These are phyloP conservation scores for Ascidia mentula DNA, from an alignment of 23 tunicate genomes.

Conservation along the genomic window DNA sequence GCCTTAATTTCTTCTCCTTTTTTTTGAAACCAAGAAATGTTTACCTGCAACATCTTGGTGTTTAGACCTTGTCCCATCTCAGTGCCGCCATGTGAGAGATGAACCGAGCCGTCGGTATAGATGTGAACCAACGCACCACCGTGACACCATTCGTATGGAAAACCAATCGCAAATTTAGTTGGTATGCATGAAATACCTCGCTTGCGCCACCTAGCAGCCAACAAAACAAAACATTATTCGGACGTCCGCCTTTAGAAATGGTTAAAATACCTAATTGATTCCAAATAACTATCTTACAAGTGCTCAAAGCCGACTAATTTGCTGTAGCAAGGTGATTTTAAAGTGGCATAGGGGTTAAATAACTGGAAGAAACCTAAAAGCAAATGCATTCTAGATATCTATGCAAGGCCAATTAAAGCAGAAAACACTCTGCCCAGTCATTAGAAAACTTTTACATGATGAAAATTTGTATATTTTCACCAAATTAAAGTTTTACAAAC, in stretches of 20 bases:
- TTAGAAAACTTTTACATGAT: neutral
- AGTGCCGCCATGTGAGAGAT: conserved; percentile 85
- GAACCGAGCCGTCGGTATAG: conserved; percentile 80
- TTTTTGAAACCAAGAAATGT: neutral
- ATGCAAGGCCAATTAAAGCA: too few species aligned
- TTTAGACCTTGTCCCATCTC: conserved; percentile 98
- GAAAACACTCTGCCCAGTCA: neutral
- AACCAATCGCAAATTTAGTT: conserved; percentile 19
- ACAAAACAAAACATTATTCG: too few species aligned
- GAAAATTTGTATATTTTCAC: neutral
- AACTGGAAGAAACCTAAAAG: neutral
- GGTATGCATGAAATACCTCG: conserved; percentile 42
- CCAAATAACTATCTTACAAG: too few species aligned
- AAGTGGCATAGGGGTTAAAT: conserved; percentile 8
- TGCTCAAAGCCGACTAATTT: too few species aligned
- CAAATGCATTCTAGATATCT: neutral
- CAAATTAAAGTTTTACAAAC: too few species aligned
- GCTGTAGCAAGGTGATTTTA: too few species aligned
- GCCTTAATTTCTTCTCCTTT: neutral
- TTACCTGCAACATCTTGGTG: conserved; percentile 87
- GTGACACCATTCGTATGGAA: conserved; percentile 37
- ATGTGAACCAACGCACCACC: conserved; percentile 87
- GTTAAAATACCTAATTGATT: too few species aligned
- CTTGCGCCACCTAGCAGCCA: conserved; percentile 19
- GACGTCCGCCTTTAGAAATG: too few species aligned